Evolutionary conservation across 2,113 vertebrate genomes (phyloP).

Genomic region (Otocyon megalotis): DNA sequence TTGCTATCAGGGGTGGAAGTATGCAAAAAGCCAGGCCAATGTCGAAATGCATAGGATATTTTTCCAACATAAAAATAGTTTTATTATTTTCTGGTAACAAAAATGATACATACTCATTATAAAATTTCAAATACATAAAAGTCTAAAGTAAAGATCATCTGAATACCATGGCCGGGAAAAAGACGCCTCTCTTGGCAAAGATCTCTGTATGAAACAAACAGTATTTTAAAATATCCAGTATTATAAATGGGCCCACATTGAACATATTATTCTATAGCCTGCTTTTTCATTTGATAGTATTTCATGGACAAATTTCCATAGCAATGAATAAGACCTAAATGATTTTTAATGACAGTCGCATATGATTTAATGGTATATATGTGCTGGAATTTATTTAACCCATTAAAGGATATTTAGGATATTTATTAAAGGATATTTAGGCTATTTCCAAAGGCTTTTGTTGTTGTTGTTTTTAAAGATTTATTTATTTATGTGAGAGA

Average conservation of each 20-base stretch:
- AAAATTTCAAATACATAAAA: conserved; percentile 45
- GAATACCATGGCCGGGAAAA: neutral
- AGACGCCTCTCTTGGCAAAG: neutral
- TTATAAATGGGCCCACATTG: conserved; percentile 15
- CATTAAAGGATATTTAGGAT: neutral
- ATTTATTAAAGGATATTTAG: conserved; percentile 15
- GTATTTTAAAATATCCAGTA: neutral
- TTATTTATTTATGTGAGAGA: neutral
- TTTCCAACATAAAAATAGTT: conserved; percentile 56
- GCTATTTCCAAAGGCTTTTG: neutral
- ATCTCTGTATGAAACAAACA: conserved; percentile 10
- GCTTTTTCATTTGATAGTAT: conserved; percentile 37
- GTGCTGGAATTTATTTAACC: conserved; percentile 7
- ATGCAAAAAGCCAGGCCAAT: neutral
- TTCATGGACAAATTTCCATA: conserved; percentile 55
- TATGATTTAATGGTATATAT: neutral
- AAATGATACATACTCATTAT: conserved; percentile 22
- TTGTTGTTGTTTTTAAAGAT: neutral
- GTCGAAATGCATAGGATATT: neutral
- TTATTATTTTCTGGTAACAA: conserved; percentile 63
- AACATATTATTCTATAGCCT: neutral
- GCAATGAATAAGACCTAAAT: neutral
- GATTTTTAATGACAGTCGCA: conserved; percentile 18
- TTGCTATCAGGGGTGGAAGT: neutral
- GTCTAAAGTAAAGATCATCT: conserved; percentile 18